Conservation (phyloP, 2,888 invertebrate genomes). For the Incurvaria masculella region DNA sequence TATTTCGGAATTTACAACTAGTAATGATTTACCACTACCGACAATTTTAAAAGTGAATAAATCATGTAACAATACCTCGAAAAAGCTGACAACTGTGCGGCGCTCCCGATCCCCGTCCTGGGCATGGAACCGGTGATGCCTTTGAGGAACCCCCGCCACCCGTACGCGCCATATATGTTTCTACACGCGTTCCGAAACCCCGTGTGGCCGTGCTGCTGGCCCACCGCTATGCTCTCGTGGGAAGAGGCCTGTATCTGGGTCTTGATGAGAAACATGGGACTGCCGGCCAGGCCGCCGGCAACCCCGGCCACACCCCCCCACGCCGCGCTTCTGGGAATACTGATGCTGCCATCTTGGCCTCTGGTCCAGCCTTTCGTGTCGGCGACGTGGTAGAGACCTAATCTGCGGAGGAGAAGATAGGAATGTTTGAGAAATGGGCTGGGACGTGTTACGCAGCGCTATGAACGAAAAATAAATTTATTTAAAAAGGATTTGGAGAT, state of each 20-base stretch:
- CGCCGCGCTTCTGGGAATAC: slow-evolving; percentile 29
- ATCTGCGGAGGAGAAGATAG: slow-evolving; percentile 34
- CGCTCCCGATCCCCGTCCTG: slow-evolving; percentile 75
- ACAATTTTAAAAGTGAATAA: too few species aligned
- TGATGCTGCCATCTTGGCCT: slow-evolving; percentile 31
- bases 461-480: too few species aligned
- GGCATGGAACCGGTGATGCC: slow-evolving; percentile 71
- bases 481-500: too few species aligned
- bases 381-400: slow-evolving; percentile 64
- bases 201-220: slow-evolving; percentile 72
- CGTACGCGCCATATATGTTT: slow-evolving; percentile 50
- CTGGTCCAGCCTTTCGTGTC: slow-evolving; percentile 56
- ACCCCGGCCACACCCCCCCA: slow-evolving; percentile 45
- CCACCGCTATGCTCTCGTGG: slow-evolving; percentile 74
- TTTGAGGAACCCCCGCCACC: slow-evolving; percentile 69
- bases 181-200: slow-evolving; percentile 40
- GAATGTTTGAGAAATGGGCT: background rate
- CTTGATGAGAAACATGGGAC: slow-evolving; percentile 79
- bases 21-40: too few species aligned
- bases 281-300: slow-evolving; percentile 69
- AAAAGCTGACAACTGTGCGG: slow-evolving; percentile 80
- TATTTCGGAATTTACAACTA: too few species aligned
- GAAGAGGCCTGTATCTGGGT: slow-evolving; percentile 74
- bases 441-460: too few species aligned
- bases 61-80: too few species aligned